Percentiles rank a stretch among this genome's conserved stretches.
phyloP scores from a whole-genome alignment of 37 sponge, comb jelly and placozoan species.

The Bolinopsis microptera region DNA sequence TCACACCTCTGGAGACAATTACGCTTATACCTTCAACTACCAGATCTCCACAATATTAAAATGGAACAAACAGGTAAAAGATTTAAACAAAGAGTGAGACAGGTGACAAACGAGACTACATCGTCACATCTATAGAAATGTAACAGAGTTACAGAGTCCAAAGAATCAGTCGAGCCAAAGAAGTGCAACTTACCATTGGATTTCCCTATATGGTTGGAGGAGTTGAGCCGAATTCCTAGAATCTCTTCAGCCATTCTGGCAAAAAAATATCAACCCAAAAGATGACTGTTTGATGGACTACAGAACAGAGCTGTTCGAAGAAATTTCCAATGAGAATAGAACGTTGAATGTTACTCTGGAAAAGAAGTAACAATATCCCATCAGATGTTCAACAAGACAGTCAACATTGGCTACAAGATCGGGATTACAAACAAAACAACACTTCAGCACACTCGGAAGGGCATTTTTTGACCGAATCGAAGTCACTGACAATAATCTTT shows the following conservation, averaged over 20 bases:
- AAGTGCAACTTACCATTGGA: background rate
- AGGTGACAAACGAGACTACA: background rate
- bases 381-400: background rate
- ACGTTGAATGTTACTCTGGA: background rate
- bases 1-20: background rate
- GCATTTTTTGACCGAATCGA: background rate
- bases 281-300: background rate
- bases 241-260: background rate
- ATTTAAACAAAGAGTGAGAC: background rate
- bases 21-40: background rate
- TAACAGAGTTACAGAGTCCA: background rate
- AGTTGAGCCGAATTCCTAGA: background rate
- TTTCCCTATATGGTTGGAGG: background rate
- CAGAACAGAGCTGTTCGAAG: background rate
- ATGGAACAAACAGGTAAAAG: background rate
- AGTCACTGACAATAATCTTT: background rate
- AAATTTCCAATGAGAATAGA: background rate
- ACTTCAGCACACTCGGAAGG: background rate
- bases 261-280: background rate
- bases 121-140: background rate
- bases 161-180: background rate
- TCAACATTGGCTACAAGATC: background rate
- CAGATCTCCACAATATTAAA: background rate
- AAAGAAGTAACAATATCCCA: background rate
- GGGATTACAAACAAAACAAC: too few species aligned